Conservation (phyloP, 2,113 vertebrate species). For the Blennius ocellaris region DNA sequence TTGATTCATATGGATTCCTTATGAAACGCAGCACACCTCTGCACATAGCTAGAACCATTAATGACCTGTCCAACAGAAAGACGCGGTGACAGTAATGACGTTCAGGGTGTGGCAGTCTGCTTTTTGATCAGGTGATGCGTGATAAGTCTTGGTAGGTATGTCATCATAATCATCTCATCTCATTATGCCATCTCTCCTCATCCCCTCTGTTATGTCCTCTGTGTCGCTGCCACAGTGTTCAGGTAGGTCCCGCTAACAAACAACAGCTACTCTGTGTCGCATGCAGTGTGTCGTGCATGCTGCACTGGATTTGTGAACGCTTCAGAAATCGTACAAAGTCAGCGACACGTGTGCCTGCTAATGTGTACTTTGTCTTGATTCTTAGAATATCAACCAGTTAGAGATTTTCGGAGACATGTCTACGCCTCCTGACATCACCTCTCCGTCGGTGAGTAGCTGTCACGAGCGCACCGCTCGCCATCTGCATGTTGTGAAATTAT, state of each 20-base stretch:
- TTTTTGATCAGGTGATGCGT: conserved; percentile 43
- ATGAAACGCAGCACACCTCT: conserved; percentile 44
- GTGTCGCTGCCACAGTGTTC: conserved; percentile 55
- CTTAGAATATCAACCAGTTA: conserved; percentile 98
- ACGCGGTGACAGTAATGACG: conserved; percentile 37
- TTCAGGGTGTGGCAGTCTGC: conserved; percentile 20
- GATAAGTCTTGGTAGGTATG: conserved; percentile 65
- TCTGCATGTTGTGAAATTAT: not conserved
- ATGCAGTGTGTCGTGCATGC: conserved; percentile 69
- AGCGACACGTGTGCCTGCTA: conserved; percentile 10
- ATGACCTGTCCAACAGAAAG: conserved; percentile 48
- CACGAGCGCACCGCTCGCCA: not conserved
- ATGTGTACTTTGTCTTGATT: conserved; percentile 44
- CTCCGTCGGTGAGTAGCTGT: conserved; percentile 92
- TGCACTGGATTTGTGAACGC: conserved; percentile 38
- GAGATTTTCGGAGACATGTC: conserved; percentile 99
- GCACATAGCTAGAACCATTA: conserved; percentile 33
- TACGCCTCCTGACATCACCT: conserved; percentile 97
- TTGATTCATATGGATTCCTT: conserved; percentile 50
- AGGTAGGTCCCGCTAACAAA: conserved; percentile 68
- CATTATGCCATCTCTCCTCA: conserved; percentile 70
- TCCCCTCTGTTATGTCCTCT: conserved; percentile 34
- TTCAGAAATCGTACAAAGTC: not conserved
- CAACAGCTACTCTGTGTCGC: conserved; percentile 32
- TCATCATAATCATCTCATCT: conserved; percentile 72